A percentile compares a stretch with the other conserved stretches of the same genome.
These are phyloP conservation scores for Drosophila koepferae DNA, from an alignment of 2,888 invertebrate species.

Conservation along the genomic window DNA sequence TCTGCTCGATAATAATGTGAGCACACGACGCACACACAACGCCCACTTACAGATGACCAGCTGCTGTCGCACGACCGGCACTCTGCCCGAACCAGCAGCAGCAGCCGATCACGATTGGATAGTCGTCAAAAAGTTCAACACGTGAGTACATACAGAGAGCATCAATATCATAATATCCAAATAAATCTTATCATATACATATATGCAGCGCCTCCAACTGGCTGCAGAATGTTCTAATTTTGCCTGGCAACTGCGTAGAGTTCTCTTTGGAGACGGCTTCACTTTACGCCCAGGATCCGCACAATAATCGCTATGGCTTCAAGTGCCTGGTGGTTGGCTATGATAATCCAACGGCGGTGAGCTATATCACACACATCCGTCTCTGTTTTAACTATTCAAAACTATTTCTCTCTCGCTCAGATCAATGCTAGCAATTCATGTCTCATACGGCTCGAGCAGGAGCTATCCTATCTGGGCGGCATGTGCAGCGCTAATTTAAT, in stretches of 20 bases:
- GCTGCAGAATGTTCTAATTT: slow-evolving; percentile 93
- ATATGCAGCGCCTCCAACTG: slow-evolving; percentile 86
- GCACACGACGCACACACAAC: slow-evolving; percentile 48
- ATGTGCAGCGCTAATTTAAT: slow-evolving; percentile 96
- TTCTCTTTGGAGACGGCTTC: slow-evolving; percentile 98
- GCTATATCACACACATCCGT: slow-evolving; percentile 3
- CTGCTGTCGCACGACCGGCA: slow-evolving; percentile 71
- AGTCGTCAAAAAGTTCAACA: slow-evolving; percentile 89
- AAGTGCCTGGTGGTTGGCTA: slow-evolving; percentile 93
- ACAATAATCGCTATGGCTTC: slow-evolving; percentile 91
- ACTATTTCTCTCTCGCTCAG: slow-evolving; percentile 59
- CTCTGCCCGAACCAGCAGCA: slow-evolving; percentile 61
- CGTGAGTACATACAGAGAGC: slow-evolving; percentile 74
- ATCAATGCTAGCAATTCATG: slow-evolving; percentile 84
- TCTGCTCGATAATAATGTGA: slow-evolving; percentile 82
- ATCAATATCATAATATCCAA: background rate
- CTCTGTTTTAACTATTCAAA: background rate
- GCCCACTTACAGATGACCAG: slow-evolving; percentile 75
- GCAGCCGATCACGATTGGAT: slow-evolving; percentile 86
- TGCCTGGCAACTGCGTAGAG: slow-evolving; percentile 97
- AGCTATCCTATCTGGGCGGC: slow-evolving; percentile 95
- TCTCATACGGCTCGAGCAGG: slow-evolving; percentile 91
- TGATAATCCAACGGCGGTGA: slow-evolving; percentile 89
- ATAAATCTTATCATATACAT: background rate
- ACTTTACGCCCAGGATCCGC: slow-evolving; percentile 96